phyloP scores from a whole-genome alignment of 2,888 invertebrate genomes.

The Heliconius aoede region DNA sequence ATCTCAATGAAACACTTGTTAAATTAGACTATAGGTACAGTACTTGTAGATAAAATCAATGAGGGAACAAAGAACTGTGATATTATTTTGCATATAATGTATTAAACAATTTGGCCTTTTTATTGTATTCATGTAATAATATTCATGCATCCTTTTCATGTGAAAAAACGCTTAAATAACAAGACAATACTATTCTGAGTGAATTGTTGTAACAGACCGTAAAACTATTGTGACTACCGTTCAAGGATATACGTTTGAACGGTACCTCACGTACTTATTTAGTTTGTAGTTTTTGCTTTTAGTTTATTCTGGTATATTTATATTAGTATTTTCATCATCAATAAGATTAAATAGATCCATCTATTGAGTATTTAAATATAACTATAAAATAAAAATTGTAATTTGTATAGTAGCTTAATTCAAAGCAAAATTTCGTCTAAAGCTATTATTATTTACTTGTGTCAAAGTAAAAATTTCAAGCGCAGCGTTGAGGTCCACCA shows the following conservation, averaged over 20 bases:
- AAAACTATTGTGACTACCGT: slow-evolving; percentile 41
- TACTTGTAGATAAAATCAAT: neutral
- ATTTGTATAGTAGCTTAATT: too few relatives aligned
- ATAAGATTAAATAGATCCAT: neutral
- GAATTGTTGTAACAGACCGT: slow-evolving; percentile 50
- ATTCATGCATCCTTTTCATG: slow-evolving; percentile 39
- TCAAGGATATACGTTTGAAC: slow-evolving; percentile 30
- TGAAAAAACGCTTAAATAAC: slow-evolving; percentile 41
- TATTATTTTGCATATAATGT: neutral
- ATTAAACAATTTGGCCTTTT: slow-evolving; percentile 42
- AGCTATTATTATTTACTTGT: too few relatives aligned
- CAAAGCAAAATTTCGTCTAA: too few relatives aligned
- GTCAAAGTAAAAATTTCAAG: too few relatives aligned
- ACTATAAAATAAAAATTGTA: neutral
- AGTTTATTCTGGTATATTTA: neutral
- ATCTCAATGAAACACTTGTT: neutral
- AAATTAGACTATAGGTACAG: slow-evolving; percentile 7
- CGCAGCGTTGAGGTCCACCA: too few relatives aligned
- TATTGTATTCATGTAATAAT: slow-evolving; percentile 35
- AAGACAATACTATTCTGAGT: slow-evolving; percentile 36
- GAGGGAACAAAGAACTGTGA: neutral
- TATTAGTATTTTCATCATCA: neutral
- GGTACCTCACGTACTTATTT: slow-evolving; percentile 6
- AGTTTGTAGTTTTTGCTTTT: neutral
- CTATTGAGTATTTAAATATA: neutral